A percentile compares a stretch with the other conserved stretches of the same genome.
Evolutionary conservation across 2,113 vertebrate species (phyloP).

Genomic region (Harpagus bidentatus): DNA sequence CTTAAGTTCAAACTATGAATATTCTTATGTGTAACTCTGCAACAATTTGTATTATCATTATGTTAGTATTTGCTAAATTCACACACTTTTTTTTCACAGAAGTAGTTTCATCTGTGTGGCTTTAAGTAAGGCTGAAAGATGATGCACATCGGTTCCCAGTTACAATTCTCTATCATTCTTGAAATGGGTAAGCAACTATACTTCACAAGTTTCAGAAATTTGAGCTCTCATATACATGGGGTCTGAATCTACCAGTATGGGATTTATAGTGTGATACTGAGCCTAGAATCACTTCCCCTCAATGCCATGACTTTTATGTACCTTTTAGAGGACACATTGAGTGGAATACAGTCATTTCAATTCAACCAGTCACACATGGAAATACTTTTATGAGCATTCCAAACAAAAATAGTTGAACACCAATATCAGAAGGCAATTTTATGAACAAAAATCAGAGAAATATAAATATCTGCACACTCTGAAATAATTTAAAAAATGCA

Average conservation of each 20-base stretch:
- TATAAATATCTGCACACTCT: background rate
- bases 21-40: background rate
- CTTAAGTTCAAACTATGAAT: background rate
- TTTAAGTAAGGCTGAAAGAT: background rate
- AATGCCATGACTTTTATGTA: background rate
- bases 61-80: background rate
- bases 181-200: background rate
- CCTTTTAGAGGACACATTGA: background rate
- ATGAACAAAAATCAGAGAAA: background rate
- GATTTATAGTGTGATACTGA: background rate
- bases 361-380: background rate
- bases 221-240: too few species aligned
- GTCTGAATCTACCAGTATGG: background rate
- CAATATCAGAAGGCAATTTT: background rate
- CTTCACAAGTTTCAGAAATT: background rate
- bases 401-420: background rate
- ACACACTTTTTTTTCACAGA: background rate
- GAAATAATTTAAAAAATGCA: background rate
- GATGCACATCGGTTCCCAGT: rapidly evolving
- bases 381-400: background rate
- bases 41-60: background rate
- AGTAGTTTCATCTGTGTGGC: background rate
- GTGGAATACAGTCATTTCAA: background rate
- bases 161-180: background rate
- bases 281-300: background rate